phyloP scores from a whole-genome alignment of 2,888 invertebrate genomes.

The Prosapia bicincta region DNA sequence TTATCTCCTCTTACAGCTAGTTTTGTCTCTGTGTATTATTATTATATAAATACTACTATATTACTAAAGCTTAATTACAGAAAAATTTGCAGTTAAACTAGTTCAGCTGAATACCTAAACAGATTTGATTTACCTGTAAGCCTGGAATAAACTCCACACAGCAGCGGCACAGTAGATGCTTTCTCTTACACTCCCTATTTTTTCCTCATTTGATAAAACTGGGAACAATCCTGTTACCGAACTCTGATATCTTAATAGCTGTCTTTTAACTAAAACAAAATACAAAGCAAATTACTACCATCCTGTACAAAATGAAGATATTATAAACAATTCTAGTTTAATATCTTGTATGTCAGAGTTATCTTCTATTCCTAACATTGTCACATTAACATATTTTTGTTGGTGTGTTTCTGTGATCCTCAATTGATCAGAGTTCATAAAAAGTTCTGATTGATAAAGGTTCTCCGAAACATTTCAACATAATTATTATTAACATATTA shows the following conservation, averaged over 20 bases:
- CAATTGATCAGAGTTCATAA: too few species aligned
- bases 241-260: constrained; percentile 86
- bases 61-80: too few species aligned
- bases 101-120: too few species aligned
- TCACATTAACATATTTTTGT: background rate
- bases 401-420: too few species aligned
- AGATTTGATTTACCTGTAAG: constrained; percentile 94
- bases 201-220: constrained; percentile 72
- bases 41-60: too few species aligned
- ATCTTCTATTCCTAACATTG: too few species aligned
- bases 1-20: too few species aligned
- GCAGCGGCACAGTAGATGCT: constrained; percentile 97
- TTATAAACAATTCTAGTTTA: background rate
- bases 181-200: constrained; percentile 85
- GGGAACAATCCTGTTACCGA: constrained; percentile 93
- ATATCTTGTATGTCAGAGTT: background rate
- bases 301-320: background rate
- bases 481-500: too few species aligned
- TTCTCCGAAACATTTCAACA: too few species aligned
- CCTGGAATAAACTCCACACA: constrained; percentile 95
- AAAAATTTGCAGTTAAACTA: too few species aligned
- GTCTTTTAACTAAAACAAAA: constrained; percentile 72
- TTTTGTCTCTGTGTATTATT: too few species aligned
- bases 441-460: too few species aligned
- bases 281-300: background rate